phyloP scores from a whole-genome alignment of 2,888 invertebrate species.

The Heteropelma amictum region DNA sequence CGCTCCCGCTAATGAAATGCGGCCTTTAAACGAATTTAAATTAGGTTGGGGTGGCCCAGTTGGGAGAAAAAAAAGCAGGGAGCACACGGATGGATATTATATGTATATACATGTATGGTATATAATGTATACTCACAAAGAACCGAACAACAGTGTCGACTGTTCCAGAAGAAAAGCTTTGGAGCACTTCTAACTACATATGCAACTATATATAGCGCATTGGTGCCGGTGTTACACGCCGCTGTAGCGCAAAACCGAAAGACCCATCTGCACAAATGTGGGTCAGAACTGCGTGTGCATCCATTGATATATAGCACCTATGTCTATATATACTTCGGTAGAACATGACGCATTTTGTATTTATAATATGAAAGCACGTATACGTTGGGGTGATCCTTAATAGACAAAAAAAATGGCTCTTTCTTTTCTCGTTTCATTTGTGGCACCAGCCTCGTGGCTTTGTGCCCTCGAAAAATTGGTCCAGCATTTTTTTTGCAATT shows the following conservation, averaged over 20 bases:
- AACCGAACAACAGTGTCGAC: constrained; percentile 30
- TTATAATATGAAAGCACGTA: no score
- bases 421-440: no score
- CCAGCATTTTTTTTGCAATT: no score
- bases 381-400: no score
- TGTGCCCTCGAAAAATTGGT: no score
- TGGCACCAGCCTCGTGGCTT: no score
- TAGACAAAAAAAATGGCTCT: no score
- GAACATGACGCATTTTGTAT: constrained; percentile 21
- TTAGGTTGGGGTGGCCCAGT: constrained; percentile 57
- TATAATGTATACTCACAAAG: constrained; percentile 27
- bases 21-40: constrained; percentile 69
- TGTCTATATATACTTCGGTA: constrained; percentile 33
- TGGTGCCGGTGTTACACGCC: constrained; percentile 27
- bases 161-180: constrained; percentile 40
- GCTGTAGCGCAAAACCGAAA: constrained; percentile 44
- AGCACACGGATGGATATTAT: background rate
- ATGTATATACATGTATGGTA: background rate
- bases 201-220: background rate
- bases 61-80: constrained; percentile 26
- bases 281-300: constrained; percentile 60
- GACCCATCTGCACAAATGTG: constrained; percentile 65
- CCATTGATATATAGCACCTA: constrained; percentile 31
- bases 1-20: constrained; percentile 62
- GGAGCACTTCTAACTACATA: background rate